Base-by-base conservation (phyloP, 2,113 vertebrate species). In the Chloebia gouldiae region DNA sequence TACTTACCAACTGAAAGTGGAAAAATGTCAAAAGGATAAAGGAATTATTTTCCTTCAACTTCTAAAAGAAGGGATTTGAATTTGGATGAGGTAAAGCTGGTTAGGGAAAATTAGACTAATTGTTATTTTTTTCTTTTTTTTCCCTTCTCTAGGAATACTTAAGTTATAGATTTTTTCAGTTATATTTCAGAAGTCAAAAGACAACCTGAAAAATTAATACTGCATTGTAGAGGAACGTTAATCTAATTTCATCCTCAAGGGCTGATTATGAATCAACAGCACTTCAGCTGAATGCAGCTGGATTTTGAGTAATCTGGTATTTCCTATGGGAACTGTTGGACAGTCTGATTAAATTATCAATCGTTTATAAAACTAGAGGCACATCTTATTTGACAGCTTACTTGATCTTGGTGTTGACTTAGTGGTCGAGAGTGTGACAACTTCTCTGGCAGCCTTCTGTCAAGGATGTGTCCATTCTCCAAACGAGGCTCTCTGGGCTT, bases 401-500 rank as follows among this genome's bases (percentile, higher is more conserved):
- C 97, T 97, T 98, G 98, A 54, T 98, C 98, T 94, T 98, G 98
- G 92, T 98, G 98, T 82, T 98, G 98, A 95, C 98, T 98, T 86
- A 95, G 93, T 56, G 95, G 96, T 69, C 97, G 98, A 72, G 97
- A 97, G 81, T 97, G 98, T 73, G 98, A 53, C 88, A 98, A 79
- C 96, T 98, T 98, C 95, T 98, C 98, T 96, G 99, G 98, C 24
- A 98, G 98, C 98, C 98, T 99, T 94, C 98, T 97, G 90, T 99
- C 98, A 54, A 98, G 96, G 75, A 97, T 97, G 40, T 98, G 99
- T 95, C 98, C 98, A n/a, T 98, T 98, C 92, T 98, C 98, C 95
- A 98, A 93, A 79, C 98, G 98, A 77, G 98, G 98, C 50, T 99
- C 99, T 66, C 99, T 98, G 94, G 99, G 99, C 95, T 99, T 99